Conservation (phyloP, 2,113 vertebrate species). For the Chaenogobius annularis region DNA sequence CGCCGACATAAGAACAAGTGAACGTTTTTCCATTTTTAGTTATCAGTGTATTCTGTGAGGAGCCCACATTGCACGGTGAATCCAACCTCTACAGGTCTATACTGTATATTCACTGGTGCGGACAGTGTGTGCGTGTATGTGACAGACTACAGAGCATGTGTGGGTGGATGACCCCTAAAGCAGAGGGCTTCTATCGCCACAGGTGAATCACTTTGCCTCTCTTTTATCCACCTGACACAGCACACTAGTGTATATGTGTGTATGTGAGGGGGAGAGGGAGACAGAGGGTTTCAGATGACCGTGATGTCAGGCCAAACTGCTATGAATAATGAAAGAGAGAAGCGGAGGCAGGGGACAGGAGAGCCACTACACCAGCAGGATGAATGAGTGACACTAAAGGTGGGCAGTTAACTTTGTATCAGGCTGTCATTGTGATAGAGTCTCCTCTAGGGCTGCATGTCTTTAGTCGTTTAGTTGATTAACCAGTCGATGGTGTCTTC, state of each 20-base stretch:
- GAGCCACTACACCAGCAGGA: neutral
- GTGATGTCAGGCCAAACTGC: conserved; percentile 40
- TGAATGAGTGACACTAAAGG: conserved; percentile 3
- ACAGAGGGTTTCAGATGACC: conserved; percentile 47
- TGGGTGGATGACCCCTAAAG: conserved; percentile 62
- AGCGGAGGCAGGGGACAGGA: conserved; percentile 20
- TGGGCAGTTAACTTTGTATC: neutral
- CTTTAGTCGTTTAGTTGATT: too few relatives aligned
- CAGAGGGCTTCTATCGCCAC: conserved; percentile 55
- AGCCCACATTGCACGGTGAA: too few relatives aligned
- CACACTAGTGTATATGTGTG: conserved; percentile 23
- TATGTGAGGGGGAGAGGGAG: conserved; percentile 10
- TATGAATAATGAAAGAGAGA: conserved; percentile 61
- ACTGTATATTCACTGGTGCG: neutral
- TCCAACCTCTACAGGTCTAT: neutral
- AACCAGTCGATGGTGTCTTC: too few relatives aligned
- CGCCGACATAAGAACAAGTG: too few relatives aligned
- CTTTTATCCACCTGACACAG: conserved; percentile 49
- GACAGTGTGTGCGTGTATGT: too few relatives aligned
- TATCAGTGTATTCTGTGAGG: too few relatives aligned
- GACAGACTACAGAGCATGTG: neutral
- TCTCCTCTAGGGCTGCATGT: too few relatives aligned
- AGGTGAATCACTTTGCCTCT: conserved; percentile 67
- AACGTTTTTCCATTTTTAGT: too few relatives aligned
- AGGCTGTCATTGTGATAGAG: neutral